Conservation (phyloP, 2,113 vertebrate genomes). For the Ceyx melanurus region DNA sequence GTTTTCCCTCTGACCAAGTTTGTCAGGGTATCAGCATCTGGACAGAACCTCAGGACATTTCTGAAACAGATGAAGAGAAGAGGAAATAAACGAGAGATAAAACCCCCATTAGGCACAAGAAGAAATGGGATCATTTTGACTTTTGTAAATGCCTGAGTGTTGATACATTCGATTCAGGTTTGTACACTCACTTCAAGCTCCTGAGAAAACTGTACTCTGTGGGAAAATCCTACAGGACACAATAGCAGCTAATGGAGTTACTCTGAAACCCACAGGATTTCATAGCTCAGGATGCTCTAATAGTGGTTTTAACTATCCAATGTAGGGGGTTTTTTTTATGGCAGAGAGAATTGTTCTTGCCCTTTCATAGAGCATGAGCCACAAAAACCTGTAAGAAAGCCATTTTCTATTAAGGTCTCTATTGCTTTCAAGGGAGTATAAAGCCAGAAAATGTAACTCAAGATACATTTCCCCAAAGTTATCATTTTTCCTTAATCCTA, state of each 20-base stretch:
- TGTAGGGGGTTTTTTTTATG: not conserved
- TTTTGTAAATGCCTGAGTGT: not conserved
- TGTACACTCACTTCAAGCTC: not conserved
- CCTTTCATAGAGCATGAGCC: not conserved
- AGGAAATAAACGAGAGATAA: not conserved
- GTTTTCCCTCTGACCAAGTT: not conserved
- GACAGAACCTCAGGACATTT: not conserved
- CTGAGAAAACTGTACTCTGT: not conserved
- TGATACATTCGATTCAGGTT: fast-evolving
- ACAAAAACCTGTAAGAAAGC: not conserved
- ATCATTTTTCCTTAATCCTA: not conserved
- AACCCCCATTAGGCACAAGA: not conserved
- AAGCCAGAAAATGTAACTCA: not conserved
- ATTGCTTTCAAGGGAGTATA: not conserved
- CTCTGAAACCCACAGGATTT: not conserved
- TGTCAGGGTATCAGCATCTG: not conserved
- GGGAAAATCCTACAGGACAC: not conserved
- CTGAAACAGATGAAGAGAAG: not conserved
- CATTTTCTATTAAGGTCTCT: not conserved
- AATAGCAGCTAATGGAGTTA: not conserved
- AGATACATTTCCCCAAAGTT: not conserved
- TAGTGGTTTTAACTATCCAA: not conserved
- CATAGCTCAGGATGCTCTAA: not conserved
- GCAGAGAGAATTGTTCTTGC: not conserved
- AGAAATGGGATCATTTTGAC: not conserved